Conservation (phyloP, 1,140 invertebrate species). For the Homarus americanus region DNA sequence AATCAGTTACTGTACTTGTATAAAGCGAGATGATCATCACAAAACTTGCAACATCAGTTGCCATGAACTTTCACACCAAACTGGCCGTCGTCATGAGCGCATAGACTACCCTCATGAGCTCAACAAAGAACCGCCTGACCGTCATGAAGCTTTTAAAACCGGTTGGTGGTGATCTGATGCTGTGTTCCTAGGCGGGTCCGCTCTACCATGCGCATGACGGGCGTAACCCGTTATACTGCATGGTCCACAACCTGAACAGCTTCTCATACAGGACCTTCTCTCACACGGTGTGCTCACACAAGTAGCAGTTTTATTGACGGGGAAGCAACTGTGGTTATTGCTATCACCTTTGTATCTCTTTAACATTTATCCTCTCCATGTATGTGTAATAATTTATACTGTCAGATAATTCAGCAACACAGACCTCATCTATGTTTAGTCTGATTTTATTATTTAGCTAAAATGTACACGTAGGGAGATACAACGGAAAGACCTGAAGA, state of each 20-base stretch:
- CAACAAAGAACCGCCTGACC: conserved; percentile 48
- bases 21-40: background rate
- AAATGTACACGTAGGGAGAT: no score
- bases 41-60: background rate
- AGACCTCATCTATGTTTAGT: no score
- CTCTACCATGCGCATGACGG: conserved; percentile 31
- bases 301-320: no score
- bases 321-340: no score
- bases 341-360: no score
- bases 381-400: no score
- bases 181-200: background rate
- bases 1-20: no score
- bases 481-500: no score
- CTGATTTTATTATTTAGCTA: no score
- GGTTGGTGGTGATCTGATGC: conserved; percentile 32
- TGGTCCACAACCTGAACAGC: background rate
- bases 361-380: no score
- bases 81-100: conserved; percentile 49
- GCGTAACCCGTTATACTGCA: conserved; percentile 27
- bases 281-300: no score
- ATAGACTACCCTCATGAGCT: conserved; percentile 60
- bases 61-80: conserved; percentile 51
- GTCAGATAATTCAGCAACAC: no score
- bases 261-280: background rate
- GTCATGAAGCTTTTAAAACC: conserved; percentile 56